phyloP scores from a whole-genome alignment of 2,888 invertebrate genomes.

The Aphrophora alni region DNA sequence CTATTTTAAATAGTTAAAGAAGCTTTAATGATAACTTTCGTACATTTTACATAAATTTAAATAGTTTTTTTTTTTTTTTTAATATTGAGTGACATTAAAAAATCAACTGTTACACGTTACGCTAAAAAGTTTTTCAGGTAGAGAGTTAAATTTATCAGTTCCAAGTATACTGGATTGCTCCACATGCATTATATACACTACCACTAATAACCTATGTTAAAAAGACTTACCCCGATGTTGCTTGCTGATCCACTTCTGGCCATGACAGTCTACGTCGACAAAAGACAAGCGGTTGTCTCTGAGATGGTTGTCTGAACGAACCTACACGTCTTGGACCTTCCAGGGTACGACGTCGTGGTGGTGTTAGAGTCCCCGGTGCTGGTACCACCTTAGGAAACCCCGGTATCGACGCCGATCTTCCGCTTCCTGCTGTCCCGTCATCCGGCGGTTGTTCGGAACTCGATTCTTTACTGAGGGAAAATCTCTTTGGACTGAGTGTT shows the following conservation, averaged over 20 bases:
- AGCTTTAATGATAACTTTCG: too few relatives aligned
- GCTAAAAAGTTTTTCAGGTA: too few relatives aligned
- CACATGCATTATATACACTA: too few relatives aligned
- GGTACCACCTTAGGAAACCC: constrained; percentile 64
- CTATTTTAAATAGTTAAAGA: too few relatives aligned
- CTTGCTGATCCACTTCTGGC: constrained; percentile 85
- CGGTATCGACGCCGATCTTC: constrained; percentile 57
- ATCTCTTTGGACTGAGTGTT: constrained; percentile 76
- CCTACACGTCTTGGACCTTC: constrained; percentile 65
- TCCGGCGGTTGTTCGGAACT: constrained; percentile 51
- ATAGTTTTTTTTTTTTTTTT: too few relatives aligned
- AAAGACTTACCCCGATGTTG: constrained; percentile 84
- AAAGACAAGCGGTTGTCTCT: constrained; percentile 71
- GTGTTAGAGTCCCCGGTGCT: constrained; percentile 68
- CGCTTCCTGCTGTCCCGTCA: constrained; percentile 44
- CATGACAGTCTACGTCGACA: constrained; percentile 80
- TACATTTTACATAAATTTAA: too few relatives aligned
- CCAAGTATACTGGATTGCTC: too few relatives aligned
- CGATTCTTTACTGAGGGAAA: constrained; percentile 72
- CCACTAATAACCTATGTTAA: too few relatives aligned
- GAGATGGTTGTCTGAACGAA: constrained; percentile 60
- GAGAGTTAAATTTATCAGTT: too few relatives aligned
- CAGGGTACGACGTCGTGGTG: constrained; percentile 66
- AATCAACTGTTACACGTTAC: too few relatives aligned
- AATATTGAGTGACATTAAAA: too few relatives aligned